Evolutionary conservation across 2,888 invertebrate species (phyloP).

Genomic region (Conus canariensis): DNA sequence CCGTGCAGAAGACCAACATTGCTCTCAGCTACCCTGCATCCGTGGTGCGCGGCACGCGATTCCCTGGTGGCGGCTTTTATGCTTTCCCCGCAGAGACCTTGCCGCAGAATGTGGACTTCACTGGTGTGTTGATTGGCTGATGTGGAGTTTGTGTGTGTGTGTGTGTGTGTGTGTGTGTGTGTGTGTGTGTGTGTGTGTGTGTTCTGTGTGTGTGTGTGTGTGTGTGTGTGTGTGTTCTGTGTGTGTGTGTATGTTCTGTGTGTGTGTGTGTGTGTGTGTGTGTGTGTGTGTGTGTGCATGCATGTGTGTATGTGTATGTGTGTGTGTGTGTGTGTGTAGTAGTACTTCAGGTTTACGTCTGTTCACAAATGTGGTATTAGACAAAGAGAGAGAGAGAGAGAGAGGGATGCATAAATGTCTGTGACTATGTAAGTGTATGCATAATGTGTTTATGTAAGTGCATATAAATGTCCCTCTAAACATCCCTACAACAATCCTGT

Average conservation of each 20-base stretch:
- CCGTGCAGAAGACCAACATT: constrained; percentile 70
- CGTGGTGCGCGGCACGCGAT: constrained; percentile 74
- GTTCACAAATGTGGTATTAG: no score
- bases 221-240: background rate
- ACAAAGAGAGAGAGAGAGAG: no score
- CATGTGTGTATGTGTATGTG: no score
- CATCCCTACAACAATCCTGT: no score
- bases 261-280: no score
- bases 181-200: background rate
- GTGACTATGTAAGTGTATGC: background rate
- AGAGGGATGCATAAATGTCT: background rate
- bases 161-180: background rate
- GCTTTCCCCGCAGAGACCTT: constrained; percentile 72
- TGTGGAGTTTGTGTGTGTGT: background rate
- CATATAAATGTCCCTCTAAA: no score
- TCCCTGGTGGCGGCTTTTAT: constrained; percentile 76
- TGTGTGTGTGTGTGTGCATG: no score
- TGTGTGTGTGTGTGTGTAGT: background rate
- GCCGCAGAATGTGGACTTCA: constrained; percentile 75
- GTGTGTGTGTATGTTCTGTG: no score
- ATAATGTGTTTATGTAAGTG: background rate
- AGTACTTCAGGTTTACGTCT: no score
- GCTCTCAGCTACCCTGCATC: constrained; percentile 75
- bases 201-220: background rate
- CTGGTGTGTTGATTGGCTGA: constrained; percentile 63